phyloP scores from a whole-genome alignment of 2,113 vertebrate genomes.

The Polyodon spathula region DNA sequence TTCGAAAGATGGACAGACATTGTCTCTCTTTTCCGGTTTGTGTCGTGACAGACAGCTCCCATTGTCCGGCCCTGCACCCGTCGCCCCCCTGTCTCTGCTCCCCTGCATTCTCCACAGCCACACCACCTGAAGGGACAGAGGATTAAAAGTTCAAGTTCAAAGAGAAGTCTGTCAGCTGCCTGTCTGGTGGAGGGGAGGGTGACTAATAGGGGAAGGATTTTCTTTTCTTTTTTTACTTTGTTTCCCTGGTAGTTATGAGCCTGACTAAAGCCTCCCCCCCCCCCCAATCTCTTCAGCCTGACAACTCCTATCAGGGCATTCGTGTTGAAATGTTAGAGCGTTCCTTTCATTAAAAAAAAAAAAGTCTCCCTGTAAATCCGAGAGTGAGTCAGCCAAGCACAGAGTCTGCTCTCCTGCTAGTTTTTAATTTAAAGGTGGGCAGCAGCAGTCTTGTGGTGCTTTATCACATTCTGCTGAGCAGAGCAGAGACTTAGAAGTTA shows the following conservation, averaged over 20 bases:
- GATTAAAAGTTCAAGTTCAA: slow-evolving; percentile 46
- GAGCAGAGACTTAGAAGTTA: too few relatives aligned
- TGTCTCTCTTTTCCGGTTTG: slow-evolving; percentile 21
- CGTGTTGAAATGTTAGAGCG: neutral
- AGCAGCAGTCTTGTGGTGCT: neutral
- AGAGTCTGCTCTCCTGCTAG: neutral
- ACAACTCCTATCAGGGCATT: slow-evolving; percentile 19
- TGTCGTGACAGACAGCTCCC: slow-evolving; percentile 9
- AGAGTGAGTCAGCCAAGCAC: neutral
- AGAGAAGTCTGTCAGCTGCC: slow-evolving; percentile 22
- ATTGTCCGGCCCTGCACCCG: neutral
- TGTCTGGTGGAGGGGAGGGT: neutral
- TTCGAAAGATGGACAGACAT: slow-evolving; percentile 3
- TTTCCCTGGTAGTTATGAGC: slow-evolving; percentile 11
- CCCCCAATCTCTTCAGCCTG: slow-evolving; percentile 17
- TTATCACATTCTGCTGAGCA: too few relatives aligned
- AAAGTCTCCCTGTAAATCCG: slow-evolving; percentile 3
- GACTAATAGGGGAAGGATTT: neutral
- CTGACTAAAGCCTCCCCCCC: slow-evolving; percentile 12
- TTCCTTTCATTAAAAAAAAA: slow-evolving; percentile 1
- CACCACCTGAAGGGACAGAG: slow-evolving; percentile 42
- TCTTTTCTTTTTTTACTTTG: slow-evolving; percentile 12
- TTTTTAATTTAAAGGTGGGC: neutral
- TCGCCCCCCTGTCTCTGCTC: neutral
- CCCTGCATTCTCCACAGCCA: neutral